phyloP scores from a whole-genome alignment of 2,113 vertebrate genomes.

The Osmerus mordax region DNA sequence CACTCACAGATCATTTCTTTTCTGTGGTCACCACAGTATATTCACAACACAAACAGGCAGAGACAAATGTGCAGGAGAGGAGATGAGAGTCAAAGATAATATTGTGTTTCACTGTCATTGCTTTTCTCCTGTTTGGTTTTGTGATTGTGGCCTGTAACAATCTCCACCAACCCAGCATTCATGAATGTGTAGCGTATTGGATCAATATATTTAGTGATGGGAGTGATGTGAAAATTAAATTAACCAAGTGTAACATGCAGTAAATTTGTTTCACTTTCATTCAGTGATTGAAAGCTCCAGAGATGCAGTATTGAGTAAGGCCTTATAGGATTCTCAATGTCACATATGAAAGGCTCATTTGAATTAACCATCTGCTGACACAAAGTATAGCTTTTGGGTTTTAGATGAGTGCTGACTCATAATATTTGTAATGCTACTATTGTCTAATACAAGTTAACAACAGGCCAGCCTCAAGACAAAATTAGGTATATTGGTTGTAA shows the following conservation, averaged over 20 bases:
- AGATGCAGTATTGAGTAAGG: not conserved
- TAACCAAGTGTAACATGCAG: not conserved
- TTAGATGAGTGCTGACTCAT: constrained; percentile 1
- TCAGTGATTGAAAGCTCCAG: not conserved
- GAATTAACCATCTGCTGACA: constrained; percentile 16
- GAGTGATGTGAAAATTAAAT: not conserved
- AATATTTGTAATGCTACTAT: constrained; percentile 35
- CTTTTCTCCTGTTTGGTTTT: too few relatives aligned
- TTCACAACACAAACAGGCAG: not conserved
- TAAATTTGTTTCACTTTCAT: not conserved
- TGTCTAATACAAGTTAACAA: constrained; percentile 38
- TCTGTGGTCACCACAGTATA: constrained; percentile 8
- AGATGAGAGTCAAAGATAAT: not conserved
- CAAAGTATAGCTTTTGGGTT: constrained; percentile 12
- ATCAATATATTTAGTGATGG: too few relatives aligned
- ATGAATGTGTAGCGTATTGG: too few relatives aligned
- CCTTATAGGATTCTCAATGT: not conserved
- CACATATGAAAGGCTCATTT: constrained; percentile 3
- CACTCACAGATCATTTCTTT: not conserved
- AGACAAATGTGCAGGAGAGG: not conserved
- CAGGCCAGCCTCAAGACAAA: constrained; percentile 58
- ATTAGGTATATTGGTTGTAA: constrained; percentile 69
- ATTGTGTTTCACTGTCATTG: not conserved
- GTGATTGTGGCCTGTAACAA: too few relatives aligned
- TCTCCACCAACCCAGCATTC: too few relatives aligned